Percentiles rank a stretch among this genome's conserved stretches.
phyloP scores from a whole-genome alignment of 2,113 vertebrate species.

The Mobula hypostoma region DNA sequence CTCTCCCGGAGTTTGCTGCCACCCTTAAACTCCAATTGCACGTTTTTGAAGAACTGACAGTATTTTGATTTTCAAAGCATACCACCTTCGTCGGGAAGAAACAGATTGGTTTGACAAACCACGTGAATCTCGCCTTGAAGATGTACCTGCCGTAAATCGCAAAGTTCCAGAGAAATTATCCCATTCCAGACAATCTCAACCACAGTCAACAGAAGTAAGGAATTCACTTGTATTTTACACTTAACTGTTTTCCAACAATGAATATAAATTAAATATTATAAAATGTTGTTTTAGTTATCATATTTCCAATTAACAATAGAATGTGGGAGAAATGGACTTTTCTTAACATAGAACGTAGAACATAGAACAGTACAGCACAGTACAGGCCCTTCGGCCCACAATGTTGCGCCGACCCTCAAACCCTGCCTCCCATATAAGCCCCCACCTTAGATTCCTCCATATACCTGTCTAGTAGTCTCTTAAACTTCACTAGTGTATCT shows the following conservation, averaged over 20 bases:
- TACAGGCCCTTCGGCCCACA: no score
- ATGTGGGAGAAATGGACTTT: neutral
- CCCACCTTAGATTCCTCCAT: no score
- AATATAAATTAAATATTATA: neutral
- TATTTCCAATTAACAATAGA: neutral
- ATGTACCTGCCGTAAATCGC: constrained; percentile 71
- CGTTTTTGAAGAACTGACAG: constrained; percentile 54
- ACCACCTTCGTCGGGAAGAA: constrained; percentile 92
- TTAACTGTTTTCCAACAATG: neutral
- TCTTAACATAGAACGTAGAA: neutral
- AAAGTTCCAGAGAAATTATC: constrained; percentile 72
- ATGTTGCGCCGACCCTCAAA: no score
- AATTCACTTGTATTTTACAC: neutral
- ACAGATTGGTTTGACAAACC: constrained; percentile 99
- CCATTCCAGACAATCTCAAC: constrained; percentile 58
- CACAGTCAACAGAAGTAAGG: constrained; percentile 68
- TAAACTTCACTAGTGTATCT: no score
- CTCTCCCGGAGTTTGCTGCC: neutral
- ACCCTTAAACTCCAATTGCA: constrained; percentile 18
- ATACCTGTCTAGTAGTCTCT: no score
- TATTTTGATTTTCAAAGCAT: constrained; percentile 77
- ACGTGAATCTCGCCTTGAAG: constrained; percentile 74
- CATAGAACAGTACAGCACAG: no score
- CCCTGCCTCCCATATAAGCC: no score
- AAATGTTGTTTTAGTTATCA: neutral